Base-by-base conservation (phyloP, 2,113 vertebrate genomes). In the Oryzias curvinotus region DNA sequence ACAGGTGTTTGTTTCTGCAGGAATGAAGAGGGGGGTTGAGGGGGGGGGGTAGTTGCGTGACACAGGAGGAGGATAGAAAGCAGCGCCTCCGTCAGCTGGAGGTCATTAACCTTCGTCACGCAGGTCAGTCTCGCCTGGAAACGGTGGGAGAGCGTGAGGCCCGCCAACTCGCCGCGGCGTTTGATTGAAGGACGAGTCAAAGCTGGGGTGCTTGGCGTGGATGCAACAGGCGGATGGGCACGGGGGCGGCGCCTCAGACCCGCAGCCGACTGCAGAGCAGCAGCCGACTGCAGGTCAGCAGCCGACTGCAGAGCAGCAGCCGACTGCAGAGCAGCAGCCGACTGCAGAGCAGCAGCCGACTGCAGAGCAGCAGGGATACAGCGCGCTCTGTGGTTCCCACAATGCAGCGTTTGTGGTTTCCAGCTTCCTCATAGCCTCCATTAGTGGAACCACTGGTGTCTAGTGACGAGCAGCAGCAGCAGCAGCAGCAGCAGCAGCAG, bases 161-260 rank as follows among this genome's bases (percentile, higher is more conserved):
- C 59, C 23, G 44, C 7, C 16, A 21, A 36, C 18, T 48, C 16
- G 10, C 41, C 30, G 59, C 14, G 42, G 21, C 4, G 49, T 63
- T 62, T 63, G 62, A 66, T 36, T 28, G 61, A 17, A 13, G 26
- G 52, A 30, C 14, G 4, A 64, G 42, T 57, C 44, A 65, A 83
- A 74, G 52, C 80, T 74, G 81, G 81, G 16, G 17, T 52, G 52
- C 57, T 78, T 72, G 64, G 61, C 65, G 62, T n/a, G 68, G 62
- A 57, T 5, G 76, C 68, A 71, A 19, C 55, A 44, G 50, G 3
- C 50, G 26, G 66, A 52, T 58, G 7, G 23, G 4, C n/a, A 6
- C 36, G 19, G 5, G 4, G 19, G 4, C 4, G 30, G 14, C 1
- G 2, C 25, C 58, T n/a, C 50, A 25, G 47, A 59, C 48, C 49